These are phyloP conservation scores for Caenorhabditis briggsae DNA, from an alignment of 1,140 invertebrate species.

Conservation along the genomic window DNA sequence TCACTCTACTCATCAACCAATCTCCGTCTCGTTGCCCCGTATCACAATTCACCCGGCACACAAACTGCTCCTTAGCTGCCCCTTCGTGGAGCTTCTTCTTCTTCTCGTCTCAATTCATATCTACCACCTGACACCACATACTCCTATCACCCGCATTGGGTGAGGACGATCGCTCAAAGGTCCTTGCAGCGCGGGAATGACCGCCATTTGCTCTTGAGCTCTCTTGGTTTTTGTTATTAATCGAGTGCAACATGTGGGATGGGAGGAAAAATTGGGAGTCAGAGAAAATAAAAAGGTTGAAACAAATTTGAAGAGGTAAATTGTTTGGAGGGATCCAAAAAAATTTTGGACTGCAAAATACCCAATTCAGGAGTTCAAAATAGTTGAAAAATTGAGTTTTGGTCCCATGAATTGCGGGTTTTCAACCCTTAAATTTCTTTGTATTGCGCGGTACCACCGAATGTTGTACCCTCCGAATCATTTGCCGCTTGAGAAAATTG, in stretches of 20 bases:
- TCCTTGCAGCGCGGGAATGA: constrained; percentile 25
- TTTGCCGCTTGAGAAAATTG: no score
- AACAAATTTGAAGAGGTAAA: no score
- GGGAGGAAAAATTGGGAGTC: background rate
- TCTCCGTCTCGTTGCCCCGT: constrained; percentile 45
- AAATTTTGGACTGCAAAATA: no score
- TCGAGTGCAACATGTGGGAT: background rate
- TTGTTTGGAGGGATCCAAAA: no score
- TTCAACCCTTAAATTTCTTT: no score
- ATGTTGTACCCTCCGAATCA: no score
- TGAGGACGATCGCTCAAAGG: background rate
- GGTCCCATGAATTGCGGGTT: no score
- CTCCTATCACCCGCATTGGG: constrained; percentile 47
- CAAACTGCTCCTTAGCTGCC: constrained; percentile 30
- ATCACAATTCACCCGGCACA: constrained; percentile 33
- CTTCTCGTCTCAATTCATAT: constrained; percentile 8
- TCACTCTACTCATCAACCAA: constrained; percentile 31
- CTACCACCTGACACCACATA: constrained; percentile 48
- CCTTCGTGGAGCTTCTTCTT: constrained; percentile 14
- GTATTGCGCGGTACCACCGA: no score
- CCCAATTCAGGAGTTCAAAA: no score
- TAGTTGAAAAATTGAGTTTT: no score
- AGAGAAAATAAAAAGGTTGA: no score
- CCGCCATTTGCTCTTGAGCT: constrained; percentile 21
- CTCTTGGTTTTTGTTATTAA: background rate